Evolutionary conservation across 1,140 invertebrate species (phyloP).

Genomic region (Lasaia peninsularis): DNA sequence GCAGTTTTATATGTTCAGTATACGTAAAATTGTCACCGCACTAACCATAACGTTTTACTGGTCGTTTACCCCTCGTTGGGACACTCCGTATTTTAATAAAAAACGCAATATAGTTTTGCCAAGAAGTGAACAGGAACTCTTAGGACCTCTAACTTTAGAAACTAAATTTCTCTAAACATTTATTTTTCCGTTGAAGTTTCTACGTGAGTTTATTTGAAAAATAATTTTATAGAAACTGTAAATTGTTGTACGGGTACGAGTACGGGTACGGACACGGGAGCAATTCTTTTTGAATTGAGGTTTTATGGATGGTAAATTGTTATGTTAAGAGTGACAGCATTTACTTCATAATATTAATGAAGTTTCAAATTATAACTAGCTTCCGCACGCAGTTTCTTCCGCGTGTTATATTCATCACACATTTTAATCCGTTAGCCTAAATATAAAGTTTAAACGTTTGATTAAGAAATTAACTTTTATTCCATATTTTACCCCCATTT

Average conservation of each 20-base stretch:
- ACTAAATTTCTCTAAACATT: conserved; percentile 58
- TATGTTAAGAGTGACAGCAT: too few relatives aligned
- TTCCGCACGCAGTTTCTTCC: too few relatives aligned
- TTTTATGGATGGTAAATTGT: too few relatives aligned
- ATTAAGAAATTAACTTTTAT: too few relatives aligned
- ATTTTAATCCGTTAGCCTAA: too few relatives aligned
- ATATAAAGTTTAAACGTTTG: too few relatives aligned
- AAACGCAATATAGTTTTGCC: conserved; percentile 71
- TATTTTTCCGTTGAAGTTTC: conserved; percentile 14
- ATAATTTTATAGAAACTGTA: conserved; percentile 6
- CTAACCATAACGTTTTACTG: conserved; percentile 74
- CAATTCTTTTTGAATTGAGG: too few relatives aligned
- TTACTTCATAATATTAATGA: too few relatives aligned
- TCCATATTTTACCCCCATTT: too few relatives aligned
- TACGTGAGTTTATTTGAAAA: background rate
- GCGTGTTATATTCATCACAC: too few relatives aligned
- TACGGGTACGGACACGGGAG: too few relatives aligned
- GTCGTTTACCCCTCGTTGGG: conserved; percentile 65
- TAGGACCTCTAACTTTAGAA: conserved; percentile 67
- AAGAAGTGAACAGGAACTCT: conserved; percentile 40
- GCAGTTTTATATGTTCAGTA: conserved; percentile 73
- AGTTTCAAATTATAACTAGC: too few relatives aligned
- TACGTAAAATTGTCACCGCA: conserved; percentile 68
- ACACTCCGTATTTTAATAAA: conserved; percentile 71
- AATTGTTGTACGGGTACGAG: background rate